phyloP scores from a whole-genome alignment of 2,113 vertebrate genomes.

The Tenebrosternarchus preto region DNA sequence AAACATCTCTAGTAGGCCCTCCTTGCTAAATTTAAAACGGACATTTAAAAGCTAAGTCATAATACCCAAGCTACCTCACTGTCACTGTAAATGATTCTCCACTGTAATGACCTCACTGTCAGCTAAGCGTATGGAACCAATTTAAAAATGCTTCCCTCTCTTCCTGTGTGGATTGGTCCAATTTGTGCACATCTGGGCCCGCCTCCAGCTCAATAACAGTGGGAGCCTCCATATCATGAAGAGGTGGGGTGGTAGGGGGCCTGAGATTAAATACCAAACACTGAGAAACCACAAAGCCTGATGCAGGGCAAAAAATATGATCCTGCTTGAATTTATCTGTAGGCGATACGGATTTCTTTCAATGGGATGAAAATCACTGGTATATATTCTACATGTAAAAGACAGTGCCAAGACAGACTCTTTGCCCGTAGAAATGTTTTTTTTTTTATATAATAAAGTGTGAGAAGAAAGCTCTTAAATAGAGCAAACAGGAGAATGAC shows the following conservation, averaged over 20 bases:
- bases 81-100: slow-evolving; percentile 42
- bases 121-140: slow-evolving; percentile 71
- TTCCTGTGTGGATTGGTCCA: slow-evolving; percentile 67
- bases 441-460: neutral
- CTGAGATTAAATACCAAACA: slow-evolving; percentile 60
- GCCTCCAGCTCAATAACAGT: slow-evolving; percentile 61
- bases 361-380: slow-evolving; percentile 1
- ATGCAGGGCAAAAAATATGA: slow-evolving; percentile 48
- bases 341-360: slow-evolving; percentile 56
- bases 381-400: neutral
- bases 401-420: slow-evolving; percentile 33
- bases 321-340: slow-evolving; percentile 59
- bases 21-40: neutral
- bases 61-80: slow-evolving; percentile 5
- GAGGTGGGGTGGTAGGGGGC: slow-evolving; percentile 26
- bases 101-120: slow-evolving; percentile 70
- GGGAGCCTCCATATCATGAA: slow-evolving; percentile 48
- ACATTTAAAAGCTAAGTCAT: neutral
- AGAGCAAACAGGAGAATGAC: neutral
- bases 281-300: slow-evolving; percentile 55
- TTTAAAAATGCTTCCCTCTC: slow-evolving; percentile 65
- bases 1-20: neutral
- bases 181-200: slow-evolving; percentile 62
- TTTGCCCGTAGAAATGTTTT: slow-evolving; percentile 10
- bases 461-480: neutral